Evolutionary conservation across 2,888 invertebrate species (phyloP).

Genomic region (Schrankia costaestrigalis): DNA sequence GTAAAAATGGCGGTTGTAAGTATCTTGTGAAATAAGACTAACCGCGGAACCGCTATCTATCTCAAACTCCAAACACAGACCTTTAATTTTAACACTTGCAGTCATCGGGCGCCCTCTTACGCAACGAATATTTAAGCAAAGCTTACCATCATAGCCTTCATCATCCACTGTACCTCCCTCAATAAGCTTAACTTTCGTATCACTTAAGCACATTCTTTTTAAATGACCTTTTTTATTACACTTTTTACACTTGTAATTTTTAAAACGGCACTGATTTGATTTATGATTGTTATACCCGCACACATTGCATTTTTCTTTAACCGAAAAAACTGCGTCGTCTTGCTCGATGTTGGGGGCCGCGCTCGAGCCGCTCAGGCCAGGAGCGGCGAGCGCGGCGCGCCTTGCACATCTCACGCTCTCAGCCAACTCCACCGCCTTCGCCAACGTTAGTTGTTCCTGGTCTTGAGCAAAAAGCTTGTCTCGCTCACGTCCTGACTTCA

Average conservation of each 20-base stretch:
- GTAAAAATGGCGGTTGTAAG: neutral
- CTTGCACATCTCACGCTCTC: constrained; percentile 14
- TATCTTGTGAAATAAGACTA: neutral
- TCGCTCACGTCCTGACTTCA: constrained; percentile 21
- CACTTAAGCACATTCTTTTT: constrained; percentile 1
- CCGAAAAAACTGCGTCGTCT: neutral
- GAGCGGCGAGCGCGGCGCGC: constrained; percentile 5
- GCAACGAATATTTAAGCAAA: neutral
- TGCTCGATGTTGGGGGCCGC: no score
- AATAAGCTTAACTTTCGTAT: neutral
- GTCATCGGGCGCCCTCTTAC: neutral
- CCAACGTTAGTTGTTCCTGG: constrained; percentile 15
- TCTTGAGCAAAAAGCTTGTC: constrained; percentile 24
- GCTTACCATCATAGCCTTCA: constrained; percentile 2
- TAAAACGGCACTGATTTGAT: neutral
- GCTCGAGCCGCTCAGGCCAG: neutral
- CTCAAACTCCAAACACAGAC: neutral
- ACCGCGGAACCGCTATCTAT: constrained; percentile 1
- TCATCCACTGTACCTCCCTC: neutral
- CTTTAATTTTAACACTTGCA: neutral
- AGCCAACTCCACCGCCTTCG: constrained; percentile 21
- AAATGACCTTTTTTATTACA: constrained; percentile 2
- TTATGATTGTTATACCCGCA: neutral
- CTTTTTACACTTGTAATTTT: constrained; percentile 1
- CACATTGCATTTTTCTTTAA: neutral